Evolutionary conservation across 2,888 invertebrate species (phyloP).

Genomic region (Pseudococcus longispinus): DNA sequence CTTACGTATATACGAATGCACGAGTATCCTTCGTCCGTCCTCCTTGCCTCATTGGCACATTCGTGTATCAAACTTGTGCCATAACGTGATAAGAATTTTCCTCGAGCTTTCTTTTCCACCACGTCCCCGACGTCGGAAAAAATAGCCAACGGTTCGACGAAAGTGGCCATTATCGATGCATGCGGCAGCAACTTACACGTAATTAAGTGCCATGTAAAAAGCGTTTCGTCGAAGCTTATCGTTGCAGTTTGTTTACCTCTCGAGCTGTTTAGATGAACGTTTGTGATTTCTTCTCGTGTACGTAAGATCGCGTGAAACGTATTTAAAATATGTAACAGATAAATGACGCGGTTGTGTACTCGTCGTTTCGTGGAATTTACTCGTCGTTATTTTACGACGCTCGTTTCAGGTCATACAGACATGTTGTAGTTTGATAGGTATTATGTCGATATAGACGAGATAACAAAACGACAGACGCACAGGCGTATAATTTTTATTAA

Average conservation of each 20-base stretch:
- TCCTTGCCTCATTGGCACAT: neutral
- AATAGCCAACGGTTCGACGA: neutral
- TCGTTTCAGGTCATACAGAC: neutral
- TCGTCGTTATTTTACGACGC: neutral
- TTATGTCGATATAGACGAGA: neutral
- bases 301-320: neutral
- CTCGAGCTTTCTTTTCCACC: neutral
- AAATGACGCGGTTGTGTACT: neutral
- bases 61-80: neutral
- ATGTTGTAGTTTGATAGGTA: neutral
- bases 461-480: neutral
- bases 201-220: neutral
- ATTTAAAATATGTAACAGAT: slow-evolving; percentile 27
- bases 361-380: neutral
- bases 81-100: neutral
- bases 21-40: neutral
- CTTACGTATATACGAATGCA: neutral
- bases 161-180: neutral
- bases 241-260: slow-evolving; percentile 10
- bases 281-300: neutral
- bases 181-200: neutral
- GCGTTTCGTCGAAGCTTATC: slow-evolving; percentile 13
- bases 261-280: neutral
- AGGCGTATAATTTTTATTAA: neutral
- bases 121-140: neutral